Evolutionary conservation across 1,140 invertebrate species (phyloP), one percentile per base, ranked within the genome.

Genomic region (Drosophila ogumai): DNA sequence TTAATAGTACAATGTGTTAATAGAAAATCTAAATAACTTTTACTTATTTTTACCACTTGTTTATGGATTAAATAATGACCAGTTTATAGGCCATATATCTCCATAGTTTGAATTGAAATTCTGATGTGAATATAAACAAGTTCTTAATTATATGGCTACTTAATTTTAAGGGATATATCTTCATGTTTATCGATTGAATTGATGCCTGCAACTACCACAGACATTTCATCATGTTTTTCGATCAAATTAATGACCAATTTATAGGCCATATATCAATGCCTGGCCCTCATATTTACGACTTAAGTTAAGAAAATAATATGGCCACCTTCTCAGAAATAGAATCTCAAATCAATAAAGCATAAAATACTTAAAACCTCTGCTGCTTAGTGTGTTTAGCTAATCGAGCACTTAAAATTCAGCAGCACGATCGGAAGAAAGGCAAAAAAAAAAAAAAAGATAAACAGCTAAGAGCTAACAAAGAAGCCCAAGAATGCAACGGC

Each of bases 401-500:
- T 73, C 67, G 41, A n/a, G 78, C 46, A 50, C 44, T 84, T 77
- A 78, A 81, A 68, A 86, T 86, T 74, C 84, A 86, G 47, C 65
- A 46, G 67, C 75, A 79, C 71, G 69, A 82, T 71, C 56, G 34
- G 19, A 55, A 55, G 52, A 54, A 36, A 54, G 32, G 32, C 31
- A n/a, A n/a, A n/a, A n/a, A n/a, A n/a, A 19, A 36, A 52, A 19
- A 36, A 36, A 50, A 22, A 55, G 32, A 31, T 13, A 49, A 72
- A 9, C 25, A 28, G 43, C 65, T 22, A 54, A 54, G 32, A 56
- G 54, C 34, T 59, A 69, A 54, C 56, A 58, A 71, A 57, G 49
- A 75, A 41, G 41, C 50, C 50, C 40, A 79, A 67, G 82, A 86
- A 86, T 86, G 82, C 79, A 84, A 74, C 81, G 81, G 73, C 64